phyloP scores from a whole-genome alignment of 2,113 vertebrate species.

The Serinus canaria region DNA sequence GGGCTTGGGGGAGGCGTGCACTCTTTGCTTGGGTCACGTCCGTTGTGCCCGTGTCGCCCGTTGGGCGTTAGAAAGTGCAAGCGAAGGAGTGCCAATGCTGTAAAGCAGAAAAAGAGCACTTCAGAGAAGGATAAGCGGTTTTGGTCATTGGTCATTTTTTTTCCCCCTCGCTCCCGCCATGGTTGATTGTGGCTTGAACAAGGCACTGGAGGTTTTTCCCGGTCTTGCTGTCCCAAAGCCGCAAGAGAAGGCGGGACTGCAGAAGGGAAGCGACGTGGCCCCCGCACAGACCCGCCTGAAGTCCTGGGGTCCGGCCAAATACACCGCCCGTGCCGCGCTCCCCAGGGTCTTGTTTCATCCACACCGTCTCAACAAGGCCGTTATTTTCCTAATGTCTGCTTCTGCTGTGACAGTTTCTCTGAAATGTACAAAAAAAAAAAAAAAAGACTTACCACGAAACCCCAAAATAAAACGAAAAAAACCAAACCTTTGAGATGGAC shows the following conservation, averaged over 20 bases:
- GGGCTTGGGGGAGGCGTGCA: rapidly evolving
- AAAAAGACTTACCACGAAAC: neutral
- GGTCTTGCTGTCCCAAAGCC: neutral
- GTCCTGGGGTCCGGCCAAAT: too few relatives aligned
- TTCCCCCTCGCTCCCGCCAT: rapidly evolving
- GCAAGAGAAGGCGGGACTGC: too few relatives aligned
- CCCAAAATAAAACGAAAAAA: neutral
- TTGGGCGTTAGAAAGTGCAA: neutral
- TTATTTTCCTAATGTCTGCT: neutral
- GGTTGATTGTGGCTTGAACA: neutral
- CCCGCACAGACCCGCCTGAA: rapidly evolving
- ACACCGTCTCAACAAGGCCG: rapidly evolving
- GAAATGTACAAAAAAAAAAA: neutral
- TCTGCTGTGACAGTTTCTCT: neutral
- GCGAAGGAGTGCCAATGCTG: rapidly evolving
- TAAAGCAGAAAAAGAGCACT: neutral
- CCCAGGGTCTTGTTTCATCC: too few relatives aligned
- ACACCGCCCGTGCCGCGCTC: rapidly evolving
- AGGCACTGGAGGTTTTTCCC: neutral
- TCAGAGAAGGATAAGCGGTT: neutral
- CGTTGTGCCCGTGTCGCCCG: rapidly evolving
- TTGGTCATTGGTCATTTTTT: neutral
- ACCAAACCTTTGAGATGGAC: neutral
- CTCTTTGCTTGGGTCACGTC: rapidly evolving
- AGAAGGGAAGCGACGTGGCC: neutral